Base-by-base conservation (phyloP, 2,113 vertebrate genomes). In the Ceyx melanurus region DNA sequence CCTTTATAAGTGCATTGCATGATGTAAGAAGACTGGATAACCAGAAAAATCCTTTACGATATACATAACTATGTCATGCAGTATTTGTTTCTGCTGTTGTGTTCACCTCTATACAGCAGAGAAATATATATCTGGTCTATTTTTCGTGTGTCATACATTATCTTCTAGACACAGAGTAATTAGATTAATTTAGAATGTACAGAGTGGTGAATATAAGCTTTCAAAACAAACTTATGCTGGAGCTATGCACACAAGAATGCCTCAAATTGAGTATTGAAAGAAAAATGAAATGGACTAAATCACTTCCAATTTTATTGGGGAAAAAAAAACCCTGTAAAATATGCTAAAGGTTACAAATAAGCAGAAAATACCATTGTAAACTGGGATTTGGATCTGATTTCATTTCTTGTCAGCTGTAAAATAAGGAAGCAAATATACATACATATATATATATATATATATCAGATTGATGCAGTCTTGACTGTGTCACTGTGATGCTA, bases 401-500 rank as follows among this genome's bases (percentile, higher is more conserved):
- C 61, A 91, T 95, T 96, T 95, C 90, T 92, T 54, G 62, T 90
- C 91, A 96, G 92, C 89, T 96, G 95, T 78, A 96, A 97, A 81
- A 61, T 80, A 88, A 70, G 74, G 40, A 89, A 94, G 82, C 89
- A 58, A 26, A 16, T n/a, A n/a, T n/a, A n/a, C n/a, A n/a, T n/a
- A n/a, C n/a, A n/a, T n/a, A n/a, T n/a, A n/a, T n/a, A n/a, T n/a
- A n/a, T n/a, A n/a, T n/a, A n/a, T 80, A 86, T 9, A 83, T 92
- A 88, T 95, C 88, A 92, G 88, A 96, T 48, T 84, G 29, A 18
- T 65, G 40, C 3, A 94, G 82, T 88, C 68, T 93, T 92, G 89
- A 74, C 35, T 71, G 48, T 94, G 91, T 89, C 89, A 82, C 83
- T 93, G 70, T 92, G 91, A 92, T 96, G 88, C 78, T 79, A 11